Conservation (phyloP, 2,888 invertebrate species). For the Odontothrips loti region DNA sequence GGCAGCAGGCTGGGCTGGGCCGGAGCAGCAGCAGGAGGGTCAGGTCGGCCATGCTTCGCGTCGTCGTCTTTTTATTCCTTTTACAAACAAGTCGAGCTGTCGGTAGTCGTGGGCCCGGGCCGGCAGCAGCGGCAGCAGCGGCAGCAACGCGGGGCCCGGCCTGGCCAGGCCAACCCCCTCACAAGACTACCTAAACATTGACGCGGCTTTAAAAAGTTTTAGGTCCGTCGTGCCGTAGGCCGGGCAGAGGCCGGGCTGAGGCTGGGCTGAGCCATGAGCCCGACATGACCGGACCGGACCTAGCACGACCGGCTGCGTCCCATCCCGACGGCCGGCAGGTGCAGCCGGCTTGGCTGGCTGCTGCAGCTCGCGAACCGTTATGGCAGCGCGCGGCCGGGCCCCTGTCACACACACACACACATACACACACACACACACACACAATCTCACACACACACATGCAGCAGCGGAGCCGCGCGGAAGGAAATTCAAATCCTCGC, state of each 20-base stretch:
- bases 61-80: constrained; percentile 1
- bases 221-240: not conserved
- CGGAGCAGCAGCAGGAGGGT: too few relatives aligned
- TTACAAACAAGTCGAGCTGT: constrained; percentile 26
- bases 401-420: not conserved
- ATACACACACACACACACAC: not conserved
- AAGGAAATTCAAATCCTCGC: too few relatives aligned
- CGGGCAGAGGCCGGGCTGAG: too few relatives aligned
- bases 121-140: too few relatives aligned
- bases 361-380: constrained; percentile 18
- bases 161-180: not conserved
- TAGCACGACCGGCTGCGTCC: not conserved
- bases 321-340: not conserved
- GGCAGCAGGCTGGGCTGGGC: too few relatives aligned
- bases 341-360: not conserved
- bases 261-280: too few relatives aligned
- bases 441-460: not conserved
- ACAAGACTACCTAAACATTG: not conserved
- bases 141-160: too few relatives aligned
- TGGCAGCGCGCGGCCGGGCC: not conserved
- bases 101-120: not conserved
- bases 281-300: constrained; percentile 16
- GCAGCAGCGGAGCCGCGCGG: not conserved
- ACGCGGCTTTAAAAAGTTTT: not conserved
- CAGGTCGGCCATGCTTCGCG: not conserved